Base-by-base conservation (phyloP, 2,888 invertebrate genomes). In the Netelia melanura region DNA sequence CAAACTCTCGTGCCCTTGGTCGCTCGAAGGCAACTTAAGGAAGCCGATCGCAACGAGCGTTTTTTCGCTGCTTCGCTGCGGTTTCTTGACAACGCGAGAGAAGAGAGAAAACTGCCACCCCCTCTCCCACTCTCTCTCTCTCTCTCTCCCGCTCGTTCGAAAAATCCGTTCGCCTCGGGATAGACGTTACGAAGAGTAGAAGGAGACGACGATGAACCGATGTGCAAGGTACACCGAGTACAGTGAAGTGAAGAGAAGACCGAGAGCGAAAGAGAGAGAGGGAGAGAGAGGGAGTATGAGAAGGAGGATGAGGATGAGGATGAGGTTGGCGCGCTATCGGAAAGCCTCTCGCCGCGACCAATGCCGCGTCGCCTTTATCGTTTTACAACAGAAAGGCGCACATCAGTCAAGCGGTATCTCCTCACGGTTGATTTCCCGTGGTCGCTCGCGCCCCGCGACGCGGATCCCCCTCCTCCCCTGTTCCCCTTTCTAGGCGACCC, bases 371-470 rank as follows among this genome's bases (percentile, higher is more conserved):
- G 92, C 93, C 93, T 93, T 93, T 93, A 93, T 94, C 93, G 93
- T 93, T 93, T 93, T 93, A 93, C 93, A 93, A 93, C 93, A 93
- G 93, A 93, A 93, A 93, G 93, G 93, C 92, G 93, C 93, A 92
- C 93, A 94, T 94, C 93, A 94, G 93, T 93, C 93, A 93, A 93
- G 91, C 92, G 93, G 92, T 94, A 94, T 94, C 93, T 93, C 93
- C 93, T 93, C 93, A 94, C 94, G 94, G 91, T 94, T 94, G 94
- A 94, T 94, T 94, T 94, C 94, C 94, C 94, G 93, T 93, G 92
- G 94, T 89, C 93, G 92, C 48, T 52, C 56, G 92, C 89, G 77
- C 72, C 84, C 90, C 89, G 89, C 85, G 84, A 75, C 86, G 87
- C 83, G 87, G 78, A 82, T 83, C 87, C 83, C 77, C 64, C 61